These are phyloP conservation scores for Cinclus cinclus DNA, from an alignment of 2,113 vertebrate species.

Conservation along the genomic window DNA sequence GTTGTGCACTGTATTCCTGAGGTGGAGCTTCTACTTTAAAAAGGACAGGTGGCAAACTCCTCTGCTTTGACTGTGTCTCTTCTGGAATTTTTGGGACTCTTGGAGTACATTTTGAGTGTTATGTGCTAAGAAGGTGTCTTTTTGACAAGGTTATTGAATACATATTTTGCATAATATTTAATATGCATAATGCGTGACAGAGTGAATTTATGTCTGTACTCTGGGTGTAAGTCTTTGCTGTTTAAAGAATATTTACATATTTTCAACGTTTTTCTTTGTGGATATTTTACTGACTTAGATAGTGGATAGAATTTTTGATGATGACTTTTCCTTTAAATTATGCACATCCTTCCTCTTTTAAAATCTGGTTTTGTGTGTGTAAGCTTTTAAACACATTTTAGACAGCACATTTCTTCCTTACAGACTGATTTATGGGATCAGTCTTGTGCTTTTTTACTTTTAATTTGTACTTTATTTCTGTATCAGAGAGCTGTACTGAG, in stretches of 20 bases:
- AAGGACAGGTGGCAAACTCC: background rate
- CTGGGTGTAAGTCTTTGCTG: background rate
- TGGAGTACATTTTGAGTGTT: background rate
- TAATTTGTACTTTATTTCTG: background rate
- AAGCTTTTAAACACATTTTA: background rate
- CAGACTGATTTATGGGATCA: background rate
- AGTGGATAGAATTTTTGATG: background rate
- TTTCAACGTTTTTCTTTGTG: background rate
- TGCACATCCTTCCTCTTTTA: background rate
- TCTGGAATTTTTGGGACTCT: background rate
- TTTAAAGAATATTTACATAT: background rate
- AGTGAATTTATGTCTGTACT: background rate
- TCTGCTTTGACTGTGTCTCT: background rate
- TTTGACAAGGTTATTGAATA: background rate
- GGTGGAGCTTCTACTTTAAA: background rate
- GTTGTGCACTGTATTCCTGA: background rate
- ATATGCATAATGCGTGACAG: background rate
- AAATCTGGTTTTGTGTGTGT: background rate
- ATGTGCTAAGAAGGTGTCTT: background rate
- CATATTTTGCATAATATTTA: background rate
- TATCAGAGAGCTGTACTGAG: background rate
- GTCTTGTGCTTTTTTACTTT: background rate
- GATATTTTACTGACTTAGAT: background rate
- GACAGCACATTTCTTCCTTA: background rate
- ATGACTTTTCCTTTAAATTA: background rate